phyloP scores from a whole-genome alignment of 2,113 vertebrate genomes.

The Cyprinus carpio region DNA sequence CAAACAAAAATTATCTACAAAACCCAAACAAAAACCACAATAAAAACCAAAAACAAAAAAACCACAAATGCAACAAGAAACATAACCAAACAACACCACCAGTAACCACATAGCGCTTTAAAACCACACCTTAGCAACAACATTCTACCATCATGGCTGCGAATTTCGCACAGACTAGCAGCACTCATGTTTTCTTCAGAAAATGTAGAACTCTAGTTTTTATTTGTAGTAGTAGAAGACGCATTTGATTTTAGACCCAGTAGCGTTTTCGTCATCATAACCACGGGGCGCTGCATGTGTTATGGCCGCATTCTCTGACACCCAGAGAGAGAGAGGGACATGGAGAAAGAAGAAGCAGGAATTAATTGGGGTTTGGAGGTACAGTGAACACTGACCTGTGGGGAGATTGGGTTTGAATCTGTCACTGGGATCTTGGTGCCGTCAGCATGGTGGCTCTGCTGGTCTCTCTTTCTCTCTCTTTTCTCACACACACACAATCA shows the following conservation, averaged over 20 bases:
- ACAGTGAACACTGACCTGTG: conserved; percentile 82
- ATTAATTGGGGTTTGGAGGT: conserved; percentile 76
- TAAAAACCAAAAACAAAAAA: no score
- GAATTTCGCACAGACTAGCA: not conserved
- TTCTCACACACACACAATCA: conserved; percentile 70
- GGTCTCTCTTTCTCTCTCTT: conserved; percentile 58
- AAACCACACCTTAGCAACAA: not conserved
- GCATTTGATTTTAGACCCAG: conserved; percentile 74
- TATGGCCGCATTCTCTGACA: conserved; percentile 40
- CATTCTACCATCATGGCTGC: not conserved
- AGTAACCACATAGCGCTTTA: not conserved
- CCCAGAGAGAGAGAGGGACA: conserved; percentile 64
- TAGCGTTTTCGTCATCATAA: conserved; percentile 76
- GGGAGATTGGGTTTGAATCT: conserved; percentile 74
- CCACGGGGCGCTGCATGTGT: conserved; percentile 68
- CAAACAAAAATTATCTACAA: no score
- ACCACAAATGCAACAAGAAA: no score
- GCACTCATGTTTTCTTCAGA: not conserved
- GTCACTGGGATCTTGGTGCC: conserved; percentile 82
- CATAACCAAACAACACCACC: no score
- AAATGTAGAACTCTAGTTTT: not conserved
- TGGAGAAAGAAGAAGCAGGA: conserved; percentile 66
- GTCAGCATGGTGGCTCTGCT: conserved; percentile 81
- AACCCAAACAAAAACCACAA: no score
- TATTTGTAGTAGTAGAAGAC: conserved; percentile 62